Percentiles rank a stretch among this genome's conserved stretches.
phyloP scores from a whole-genome alignment of 2,797 vertebrate species.

The Glossophaga mutica region DNA sequence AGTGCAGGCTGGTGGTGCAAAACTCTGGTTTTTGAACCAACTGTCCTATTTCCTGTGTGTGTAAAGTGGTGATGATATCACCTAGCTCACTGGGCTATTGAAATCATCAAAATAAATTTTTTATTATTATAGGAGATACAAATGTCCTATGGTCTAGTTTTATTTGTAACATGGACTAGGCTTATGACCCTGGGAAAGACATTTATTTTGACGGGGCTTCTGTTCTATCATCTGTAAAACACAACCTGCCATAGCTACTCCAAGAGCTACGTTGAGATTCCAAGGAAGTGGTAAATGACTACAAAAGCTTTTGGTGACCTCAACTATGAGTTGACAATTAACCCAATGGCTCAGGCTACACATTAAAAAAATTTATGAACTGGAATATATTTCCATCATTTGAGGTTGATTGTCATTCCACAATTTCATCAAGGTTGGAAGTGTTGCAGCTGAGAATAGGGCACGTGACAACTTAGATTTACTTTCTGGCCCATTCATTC shows the following conservation, averaged over 20 bases:
- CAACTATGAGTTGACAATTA: background rate
- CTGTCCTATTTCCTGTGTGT: background rate
- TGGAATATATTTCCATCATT: background rate
- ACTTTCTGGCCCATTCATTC: background rate
- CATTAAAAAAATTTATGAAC: constrained; percentile 16
- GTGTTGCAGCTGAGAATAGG: background rate
- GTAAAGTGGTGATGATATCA: background rate
- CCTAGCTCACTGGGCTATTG: background rate
- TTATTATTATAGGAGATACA: background rate
- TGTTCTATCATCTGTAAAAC: background rate
- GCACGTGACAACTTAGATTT: background rate
- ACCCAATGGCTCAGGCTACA: background rate
- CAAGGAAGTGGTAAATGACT: background rate
- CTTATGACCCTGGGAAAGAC: background rate
- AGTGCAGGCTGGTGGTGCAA: background rate
- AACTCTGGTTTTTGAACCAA: background rate
- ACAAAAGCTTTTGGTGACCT: background rate
- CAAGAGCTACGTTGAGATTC: background rate
- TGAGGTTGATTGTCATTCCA: background rate
- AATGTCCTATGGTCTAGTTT: background rate
- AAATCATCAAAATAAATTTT: background rate
- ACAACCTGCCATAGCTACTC: background rate
- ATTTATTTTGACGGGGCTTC: background rate
- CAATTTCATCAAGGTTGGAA: background rate
- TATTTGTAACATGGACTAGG: background rate